These are phyloP conservation scores for Cyrtorhinus lividipennis DNA, from an alignment of 1,140 invertebrate species.

Conservation along the genomic window DNA sequence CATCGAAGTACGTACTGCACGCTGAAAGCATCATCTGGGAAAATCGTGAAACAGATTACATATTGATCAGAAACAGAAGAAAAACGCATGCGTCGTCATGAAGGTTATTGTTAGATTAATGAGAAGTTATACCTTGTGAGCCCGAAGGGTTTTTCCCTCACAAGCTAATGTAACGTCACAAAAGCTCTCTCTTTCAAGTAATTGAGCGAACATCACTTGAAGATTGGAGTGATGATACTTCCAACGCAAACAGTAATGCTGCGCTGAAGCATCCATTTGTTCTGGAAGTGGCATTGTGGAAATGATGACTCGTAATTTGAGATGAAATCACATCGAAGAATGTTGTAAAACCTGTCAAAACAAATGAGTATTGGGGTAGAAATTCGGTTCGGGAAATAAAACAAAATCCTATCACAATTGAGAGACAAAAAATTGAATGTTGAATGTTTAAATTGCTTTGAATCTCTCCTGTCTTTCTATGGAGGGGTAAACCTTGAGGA, in stretches of 20 bases:
- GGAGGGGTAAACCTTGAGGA: not conserved
- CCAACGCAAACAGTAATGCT: constrained; percentile 81
- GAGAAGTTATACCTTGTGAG: constrained; percentile 75
- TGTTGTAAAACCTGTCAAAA: not conserved
- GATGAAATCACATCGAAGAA: not conserved
- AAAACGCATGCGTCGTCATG: not conserved
- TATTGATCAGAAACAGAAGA: constrained; percentile 4
- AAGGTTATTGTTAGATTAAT: not conserved
- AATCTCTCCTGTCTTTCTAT: not conserved
- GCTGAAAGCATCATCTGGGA: constrained; percentile 50
- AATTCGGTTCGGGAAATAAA: not conserved
- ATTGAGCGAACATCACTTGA: constrained; percentile 70
- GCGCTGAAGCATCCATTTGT: constrained; percentile 35
- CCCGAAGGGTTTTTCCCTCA: constrained; percentile 71
- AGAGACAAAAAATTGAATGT: not conserved
- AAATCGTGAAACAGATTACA: constrained; percentile 27
- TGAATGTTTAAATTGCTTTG: not conserved
- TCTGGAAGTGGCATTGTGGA: constrained; percentile 8
- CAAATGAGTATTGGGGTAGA: not conserved
- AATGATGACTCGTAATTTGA: not conserved
- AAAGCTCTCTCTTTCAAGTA: constrained; percentile 72
- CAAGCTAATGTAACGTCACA: constrained; percentile 82
- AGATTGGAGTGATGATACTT: constrained; percentile 82
- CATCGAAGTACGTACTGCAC: constrained; percentile 78
- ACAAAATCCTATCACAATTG: not conserved